Evolutionary conservation across 2,888 invertebrate genomes (phyloP).

Genomic region (Syrphus vitripennis): DNA sequence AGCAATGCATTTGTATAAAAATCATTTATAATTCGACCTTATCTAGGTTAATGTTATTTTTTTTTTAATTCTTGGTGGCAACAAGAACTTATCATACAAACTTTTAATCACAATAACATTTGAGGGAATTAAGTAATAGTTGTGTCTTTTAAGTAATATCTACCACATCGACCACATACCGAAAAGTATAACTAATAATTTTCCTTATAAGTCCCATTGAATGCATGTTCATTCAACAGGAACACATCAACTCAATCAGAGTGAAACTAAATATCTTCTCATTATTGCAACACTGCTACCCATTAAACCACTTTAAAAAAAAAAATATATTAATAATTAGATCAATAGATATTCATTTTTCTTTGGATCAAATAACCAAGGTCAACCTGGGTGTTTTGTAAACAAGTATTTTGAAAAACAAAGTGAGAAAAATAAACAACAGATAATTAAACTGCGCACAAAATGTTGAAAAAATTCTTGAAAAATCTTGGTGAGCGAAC

Average conservation of each 20-base stretch:
- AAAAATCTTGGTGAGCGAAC: constrained; percentile 48
- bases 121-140: neutral
- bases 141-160: neutral
- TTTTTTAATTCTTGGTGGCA: neutral
- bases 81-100: neutral
- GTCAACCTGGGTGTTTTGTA: constrained; percentile 12
- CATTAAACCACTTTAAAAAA: constrained; percentile 1
- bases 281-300: neutral
- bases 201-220: constrained; percentile 26
- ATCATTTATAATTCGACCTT: too few species aligned
- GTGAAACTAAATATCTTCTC: constrained; percentile 41
- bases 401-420: neutral
- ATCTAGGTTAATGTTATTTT: neutral
- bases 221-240: constrained; percentile 42
- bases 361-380: constrained; percentile 24
- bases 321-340: neutral
- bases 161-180: constrained; percentile 56
- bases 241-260: constrained; percentile 22
- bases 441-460: constrained; percentile 13
- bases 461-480: constrained; percentile 56
- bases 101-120: neutral
- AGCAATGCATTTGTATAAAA: neutral
- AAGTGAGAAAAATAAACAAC: neutral
- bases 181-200: neutral
- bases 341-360: neutral